Base-by-base conservation (phyloP, 2,888 invertebrate genomes). In the Plebejus melissa region DNA sequence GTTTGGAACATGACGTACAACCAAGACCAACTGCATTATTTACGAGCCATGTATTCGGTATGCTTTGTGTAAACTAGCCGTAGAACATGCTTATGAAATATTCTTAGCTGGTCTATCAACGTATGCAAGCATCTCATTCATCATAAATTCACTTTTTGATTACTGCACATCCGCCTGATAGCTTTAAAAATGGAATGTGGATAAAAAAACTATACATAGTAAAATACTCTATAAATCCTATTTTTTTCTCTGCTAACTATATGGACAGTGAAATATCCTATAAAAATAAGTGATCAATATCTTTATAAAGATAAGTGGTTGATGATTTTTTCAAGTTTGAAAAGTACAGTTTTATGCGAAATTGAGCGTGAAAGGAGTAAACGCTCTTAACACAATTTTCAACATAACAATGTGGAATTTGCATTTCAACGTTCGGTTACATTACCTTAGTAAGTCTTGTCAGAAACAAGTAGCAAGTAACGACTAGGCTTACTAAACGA, bases 61-160 rank as follows among this genome's bases (percentile, higher is more conserved):
- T 36, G 72, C 54, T 54, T 54, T 13, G 28, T 32, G 28, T 72
- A 72, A 72, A 72, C 32, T 54, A 46, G 46, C 1, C 54, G 32
- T 4, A 2, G 2, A 46, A 54, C 28, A 72, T 32, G 50, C 46
- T 50, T 13, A 22, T 22, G 11, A 28, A 46, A 50, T 28, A 46
- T 71, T 71, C 46, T 70, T 50, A n/a, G 46, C 71, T 1, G 13
- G n/a, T 71, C 70, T 41, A 38, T 70, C 46, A 70, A 70, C 46
- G 70, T 70, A 50, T 50, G 13, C 54, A 70, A 70, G 72, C 50
- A 72, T 54, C 72, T 41, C 16, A 2, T 28, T 32, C 28, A 72
- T 54, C 72, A 72, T 72, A 54, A 54, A 54, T 32, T 22, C 16
- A 41, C 3, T 41, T 70, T 41, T 2, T 70, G 36, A 41, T 69